A percentile compares a stretch with the other conserved stretches of the same genome.
These are phyloP conservation scores for Lasioglossum malachurum DNA, from an alignment of 2,888 invertebrate species.

Conservation along the genomic window DNA sequence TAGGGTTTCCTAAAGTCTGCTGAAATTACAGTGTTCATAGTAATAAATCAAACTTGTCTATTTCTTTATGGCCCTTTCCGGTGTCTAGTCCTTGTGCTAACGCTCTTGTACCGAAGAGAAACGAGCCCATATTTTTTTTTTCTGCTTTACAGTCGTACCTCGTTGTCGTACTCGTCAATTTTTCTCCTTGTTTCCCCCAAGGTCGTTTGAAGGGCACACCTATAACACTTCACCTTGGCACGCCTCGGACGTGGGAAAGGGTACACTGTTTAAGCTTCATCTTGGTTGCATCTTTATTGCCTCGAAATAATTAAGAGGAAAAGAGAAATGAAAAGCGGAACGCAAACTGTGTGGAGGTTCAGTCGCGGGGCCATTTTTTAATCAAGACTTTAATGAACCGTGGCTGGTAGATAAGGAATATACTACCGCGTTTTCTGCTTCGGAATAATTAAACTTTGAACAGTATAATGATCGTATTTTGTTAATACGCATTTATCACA, in stretches of 20 bases:
- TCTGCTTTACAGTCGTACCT: not conserved
- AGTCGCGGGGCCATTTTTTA: not conserved
- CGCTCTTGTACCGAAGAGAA: not conserved
- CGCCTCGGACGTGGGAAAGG: not conserved
- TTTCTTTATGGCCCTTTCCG: not conserved
- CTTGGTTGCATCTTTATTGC: not conserved
- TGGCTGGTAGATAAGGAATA: not conserved
- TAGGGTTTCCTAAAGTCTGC: not conserved
- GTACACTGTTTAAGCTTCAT: not conserved
- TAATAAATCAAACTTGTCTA: not conserved
- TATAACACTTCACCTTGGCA: not conserved
- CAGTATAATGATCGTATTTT: not conserved
- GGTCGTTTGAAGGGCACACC: not conserved
- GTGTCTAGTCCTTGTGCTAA: too few species aligned
- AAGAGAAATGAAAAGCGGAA: not conserved
- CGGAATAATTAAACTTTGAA: not conserved
- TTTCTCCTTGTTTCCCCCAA: not conserved
- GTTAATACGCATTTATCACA: not conserved
- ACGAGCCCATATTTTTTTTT: not conserved
- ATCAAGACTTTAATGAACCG: not conserved
- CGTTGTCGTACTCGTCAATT: not conserved
- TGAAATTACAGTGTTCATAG: not conserved
- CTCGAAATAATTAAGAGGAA: not conserved
- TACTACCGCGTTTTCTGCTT: not conserved
- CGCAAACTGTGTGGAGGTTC: not conserved